A percentile compares a stretch with the other conserved stretches of the same genome.
phyloP scores from a whole-genome alignment of 2,888 invertebrate genomes.

The Meghimatium bilineatum region DNA sequence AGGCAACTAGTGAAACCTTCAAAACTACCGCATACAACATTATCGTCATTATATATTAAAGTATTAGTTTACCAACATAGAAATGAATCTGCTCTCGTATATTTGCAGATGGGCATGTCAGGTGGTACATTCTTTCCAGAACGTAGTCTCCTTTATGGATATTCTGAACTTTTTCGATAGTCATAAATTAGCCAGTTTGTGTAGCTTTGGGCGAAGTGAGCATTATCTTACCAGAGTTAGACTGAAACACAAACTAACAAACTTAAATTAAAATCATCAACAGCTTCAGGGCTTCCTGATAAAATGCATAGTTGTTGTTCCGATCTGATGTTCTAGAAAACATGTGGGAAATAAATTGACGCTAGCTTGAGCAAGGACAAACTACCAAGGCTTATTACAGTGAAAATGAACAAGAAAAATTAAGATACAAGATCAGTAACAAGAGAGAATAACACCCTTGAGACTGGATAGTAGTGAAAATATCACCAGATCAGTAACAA shows the following conservation, averaged over 20 bases:
- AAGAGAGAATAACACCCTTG: constrained; percentile 22
- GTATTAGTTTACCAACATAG: no score
- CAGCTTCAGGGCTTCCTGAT: not conserved
- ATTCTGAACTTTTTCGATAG: no score
- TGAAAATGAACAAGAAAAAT: constrained; percentile 28
- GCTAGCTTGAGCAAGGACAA: not conserved
- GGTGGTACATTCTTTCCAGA: no score
- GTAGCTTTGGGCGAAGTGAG: no score
- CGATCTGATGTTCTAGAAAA: not conserved
- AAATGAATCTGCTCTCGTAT: no score
- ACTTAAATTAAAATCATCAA: not conserved
- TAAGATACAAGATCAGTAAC: constrained; percentile 31
- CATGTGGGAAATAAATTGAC: not conserved
- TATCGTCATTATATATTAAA: no score
- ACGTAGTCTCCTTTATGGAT: no score
- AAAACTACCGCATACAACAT: no score
- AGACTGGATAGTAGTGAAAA: constrained; percentile 24
- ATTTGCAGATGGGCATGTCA: no score
- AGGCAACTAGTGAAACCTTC: no score
- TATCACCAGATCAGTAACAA: constrained; percentile 36
- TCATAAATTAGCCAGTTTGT: no score
- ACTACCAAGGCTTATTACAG: not conserved
- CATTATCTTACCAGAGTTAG: no score
- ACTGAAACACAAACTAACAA: not conserved
- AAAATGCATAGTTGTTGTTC: not conserved